Evolutionary conservation across 2,888 invertebrate genomes (phyloP).

Genomic region (Eulithis prunata): DNA sequence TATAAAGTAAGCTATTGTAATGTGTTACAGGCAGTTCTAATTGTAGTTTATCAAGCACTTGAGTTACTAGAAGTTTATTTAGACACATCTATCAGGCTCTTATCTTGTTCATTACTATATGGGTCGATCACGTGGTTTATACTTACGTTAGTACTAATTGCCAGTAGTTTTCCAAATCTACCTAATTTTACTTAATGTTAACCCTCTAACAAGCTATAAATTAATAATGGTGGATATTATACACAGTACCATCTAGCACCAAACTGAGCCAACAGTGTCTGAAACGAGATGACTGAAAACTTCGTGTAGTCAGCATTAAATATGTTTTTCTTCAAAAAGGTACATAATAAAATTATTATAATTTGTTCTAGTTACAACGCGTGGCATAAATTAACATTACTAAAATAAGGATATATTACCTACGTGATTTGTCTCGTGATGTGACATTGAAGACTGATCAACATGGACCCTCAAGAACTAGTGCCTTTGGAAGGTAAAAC

Average conservation of each 20-base stretch:
- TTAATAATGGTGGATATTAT: background rate
- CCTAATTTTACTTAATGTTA: too few species aligned
- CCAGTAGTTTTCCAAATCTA: too few species aligned
- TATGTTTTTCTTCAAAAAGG: too few species aligned
- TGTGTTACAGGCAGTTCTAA: too few species aligned
- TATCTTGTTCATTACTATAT: conserved; percentile 1
- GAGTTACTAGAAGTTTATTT: background rate
- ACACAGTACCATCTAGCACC: too few species aligned
- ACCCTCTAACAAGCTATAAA: background rate
- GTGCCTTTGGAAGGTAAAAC: conserved; percentile 70
- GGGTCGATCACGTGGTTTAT: conserved; percentile 1
- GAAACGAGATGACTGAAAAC: too few species aligned
- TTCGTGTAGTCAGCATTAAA: too few species aligned
- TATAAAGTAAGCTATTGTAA: too few species aligned
- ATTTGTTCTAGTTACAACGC: conserved; percentile 1
- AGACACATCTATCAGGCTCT: background rate
- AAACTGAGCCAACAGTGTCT: too few species aligned
- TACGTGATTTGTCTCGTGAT: conserved; percentile 26
- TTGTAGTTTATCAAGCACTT: conserved; percentile 1
- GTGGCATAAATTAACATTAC: background rate
- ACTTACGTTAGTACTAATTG: too few species aligned
- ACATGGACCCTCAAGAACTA: conserved; percentile 73
- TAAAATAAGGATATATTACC: background rate
- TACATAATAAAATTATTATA: background rate
- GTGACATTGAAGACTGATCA: conserved; percentile 40